Conservation (phyloP, 2,113 vertebrate genomes). For the Phalacrocorax aristotelis region DNA sequence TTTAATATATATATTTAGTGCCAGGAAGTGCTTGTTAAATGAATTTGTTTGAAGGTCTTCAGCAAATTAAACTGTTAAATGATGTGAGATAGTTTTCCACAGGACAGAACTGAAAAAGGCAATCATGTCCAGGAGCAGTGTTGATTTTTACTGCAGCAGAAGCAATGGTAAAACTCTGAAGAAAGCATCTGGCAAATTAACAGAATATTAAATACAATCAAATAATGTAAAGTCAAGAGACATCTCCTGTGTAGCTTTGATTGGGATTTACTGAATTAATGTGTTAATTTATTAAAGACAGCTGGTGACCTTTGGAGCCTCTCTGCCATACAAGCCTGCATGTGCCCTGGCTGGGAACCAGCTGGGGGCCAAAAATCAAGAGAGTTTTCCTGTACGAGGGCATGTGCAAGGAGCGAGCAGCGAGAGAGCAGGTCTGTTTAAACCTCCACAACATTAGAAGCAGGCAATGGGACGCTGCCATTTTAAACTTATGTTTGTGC, state of each 20-base stretch:
- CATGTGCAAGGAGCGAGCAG: background rate
- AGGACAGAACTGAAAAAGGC: background rate
- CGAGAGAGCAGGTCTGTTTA: background rate
- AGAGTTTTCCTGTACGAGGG: background rate
- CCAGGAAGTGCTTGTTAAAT: background rate
- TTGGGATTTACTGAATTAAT: background rate
- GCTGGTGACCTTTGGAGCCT: background rate
- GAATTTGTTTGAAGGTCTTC: conserved; percentile 13
- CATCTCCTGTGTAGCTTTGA: background rate
- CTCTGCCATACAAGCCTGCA: background rate
- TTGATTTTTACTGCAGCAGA: conserved; percentile 39
- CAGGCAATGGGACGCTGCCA: background rate
- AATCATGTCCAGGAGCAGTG: background rate
- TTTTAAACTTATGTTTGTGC: background rate
- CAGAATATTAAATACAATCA: background rate
- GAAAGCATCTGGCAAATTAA: background rate
- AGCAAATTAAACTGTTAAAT: conserved; percentile 31
- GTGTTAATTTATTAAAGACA: background rate
- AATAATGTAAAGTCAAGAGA: background rate
- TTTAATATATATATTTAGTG: background rate
- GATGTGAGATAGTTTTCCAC: background rate
- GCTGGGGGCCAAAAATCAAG: background rate
- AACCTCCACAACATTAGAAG: background rate
- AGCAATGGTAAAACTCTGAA: background rate
- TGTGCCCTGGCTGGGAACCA: background rate